Conservation (phyloP, 2,113 vertebrate species). For the Muscicapa adusta region DNA sequence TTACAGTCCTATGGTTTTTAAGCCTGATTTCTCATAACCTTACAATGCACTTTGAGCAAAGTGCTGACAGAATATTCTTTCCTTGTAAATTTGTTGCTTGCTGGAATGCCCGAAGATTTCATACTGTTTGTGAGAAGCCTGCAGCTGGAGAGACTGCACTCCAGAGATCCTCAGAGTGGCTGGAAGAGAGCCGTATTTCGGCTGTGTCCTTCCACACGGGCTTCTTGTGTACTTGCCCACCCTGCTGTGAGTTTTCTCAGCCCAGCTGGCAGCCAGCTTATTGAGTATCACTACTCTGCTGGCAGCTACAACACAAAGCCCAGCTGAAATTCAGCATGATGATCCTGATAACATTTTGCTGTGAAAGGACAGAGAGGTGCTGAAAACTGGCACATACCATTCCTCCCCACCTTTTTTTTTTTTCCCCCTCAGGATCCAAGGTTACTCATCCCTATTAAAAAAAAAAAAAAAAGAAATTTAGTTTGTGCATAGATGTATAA, state of each 20-base stretch:
- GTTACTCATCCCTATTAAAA: neutral
- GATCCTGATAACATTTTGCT: neutral
- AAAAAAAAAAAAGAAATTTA: neutral
- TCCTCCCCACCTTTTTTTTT: rapidly evolving
- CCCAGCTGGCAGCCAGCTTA: neutral
- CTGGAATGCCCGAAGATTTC: neutral
- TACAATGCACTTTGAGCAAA: neutral
- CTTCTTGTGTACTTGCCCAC: neutral
- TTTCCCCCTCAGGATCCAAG: neutral
- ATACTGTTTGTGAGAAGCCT: neutral
- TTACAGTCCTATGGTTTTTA: neutral
- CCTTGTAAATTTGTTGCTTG: neutral
- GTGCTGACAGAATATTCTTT: neutral
- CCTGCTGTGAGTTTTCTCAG: conserved; percentile 7
- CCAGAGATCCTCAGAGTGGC: neutral
- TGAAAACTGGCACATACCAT: neutral
- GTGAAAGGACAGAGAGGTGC: neutral
- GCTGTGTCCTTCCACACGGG: neutral
- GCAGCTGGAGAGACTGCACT: neutral
- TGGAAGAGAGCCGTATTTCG: neutral
- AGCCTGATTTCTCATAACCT: neutral
- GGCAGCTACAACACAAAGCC: neutral
- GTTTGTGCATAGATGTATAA: neutral
- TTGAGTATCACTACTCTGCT: neutral
- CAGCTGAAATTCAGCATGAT: neutral